A percentile compares a stretch with the other conserved stretches of the same genome.
Evolutionary conservation across 2,888 invertebrate genomes (phyloP).

Genomic region (Eubasilissa splendida): DNA sequence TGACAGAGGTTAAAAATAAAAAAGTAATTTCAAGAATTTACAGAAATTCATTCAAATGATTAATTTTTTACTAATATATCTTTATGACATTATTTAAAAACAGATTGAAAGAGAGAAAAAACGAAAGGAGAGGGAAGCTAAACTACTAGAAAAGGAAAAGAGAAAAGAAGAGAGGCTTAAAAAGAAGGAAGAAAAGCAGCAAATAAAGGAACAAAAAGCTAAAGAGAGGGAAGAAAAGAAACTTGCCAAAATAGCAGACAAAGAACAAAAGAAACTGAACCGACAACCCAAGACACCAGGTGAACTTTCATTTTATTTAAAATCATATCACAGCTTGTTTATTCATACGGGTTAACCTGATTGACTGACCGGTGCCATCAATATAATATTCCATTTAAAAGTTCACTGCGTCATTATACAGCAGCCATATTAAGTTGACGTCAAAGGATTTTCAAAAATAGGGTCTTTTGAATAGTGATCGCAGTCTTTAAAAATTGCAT

Average conservation of each 20-base stretch:
- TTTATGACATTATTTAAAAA: slow-evolving; percentile 37
- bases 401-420: not conserved
- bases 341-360: not conserved
- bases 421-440: not conserved
- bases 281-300: slow-evolving; percentile 61
- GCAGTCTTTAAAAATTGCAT: too few species aligned
- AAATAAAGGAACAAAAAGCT: slow-evolving; percentile 69
- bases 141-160: slow-evolving; percentile 70
- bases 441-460: too few species aligned
- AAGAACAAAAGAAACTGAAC: slow-evolving; percentile 64
- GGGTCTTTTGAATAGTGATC: too few species aligned
- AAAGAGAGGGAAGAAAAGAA: slow-evolving; percentile 70
- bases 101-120: slow-evolving; percentile 73
- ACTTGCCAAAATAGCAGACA: slow-evolving; percentile 65
- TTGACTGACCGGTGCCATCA: not conserved
- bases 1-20: too few species aligned
- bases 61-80: not conserved
- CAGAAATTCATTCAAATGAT: not conserved
- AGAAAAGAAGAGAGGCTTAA: slow-evolving; percentile 68
- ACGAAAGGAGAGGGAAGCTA: slow-evolving; percentile 71
- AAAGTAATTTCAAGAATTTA: too few species aligned
- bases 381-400: not conserved
- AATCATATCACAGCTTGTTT: not conserved
- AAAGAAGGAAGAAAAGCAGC: slow-evolving; percentile 70
- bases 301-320: slow-evolving; percentile 18